Percentiles rank a stretch among this genome's conserved stretches.
These are phyloP conservation scores for Drosophila recens DNA, from an alignment of 2,888 invertebrate species.

Conservation along the genomic window DNA sequence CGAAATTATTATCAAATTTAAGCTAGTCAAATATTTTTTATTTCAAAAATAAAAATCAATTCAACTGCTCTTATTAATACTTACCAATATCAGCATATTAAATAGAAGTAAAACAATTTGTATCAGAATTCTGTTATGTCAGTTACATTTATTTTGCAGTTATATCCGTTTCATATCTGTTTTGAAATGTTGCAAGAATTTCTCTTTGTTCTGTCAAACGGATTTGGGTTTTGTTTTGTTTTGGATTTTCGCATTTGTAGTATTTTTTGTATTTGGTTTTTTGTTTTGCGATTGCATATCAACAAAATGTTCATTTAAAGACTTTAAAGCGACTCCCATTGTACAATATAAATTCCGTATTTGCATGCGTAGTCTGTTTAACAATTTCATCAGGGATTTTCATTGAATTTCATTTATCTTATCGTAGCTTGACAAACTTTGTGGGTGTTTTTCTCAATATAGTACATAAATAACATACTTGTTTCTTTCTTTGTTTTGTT, in stretches of 20 bases:
- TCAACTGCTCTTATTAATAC: neutral
- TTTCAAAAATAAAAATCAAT: too few relatives aligned
- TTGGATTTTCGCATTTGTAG: slow-evolving; percentile 60
- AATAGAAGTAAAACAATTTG: slow-evolving; percentile 5
- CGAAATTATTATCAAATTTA: too few relatives aligned
- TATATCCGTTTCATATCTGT: slow-evolving; percentile 74
- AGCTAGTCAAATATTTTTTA: too few relatives aligned
- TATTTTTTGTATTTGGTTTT: neutral
- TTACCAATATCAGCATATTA: neutral
- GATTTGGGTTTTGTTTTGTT: slow-evolving; percentile 58
- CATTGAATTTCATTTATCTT: slow-evolving; percentile 29
- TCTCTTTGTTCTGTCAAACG: slow-evolving; percentile 67
- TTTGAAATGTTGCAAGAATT: slow-evolving; percentile 66
- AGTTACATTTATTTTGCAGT: slow-evolving; percentile 81
- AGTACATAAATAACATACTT: slow-evolving; percentile 40
- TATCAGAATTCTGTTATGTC: slow-evolving; percentile 67
- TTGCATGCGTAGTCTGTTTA: slow-evolving; percentile 79
- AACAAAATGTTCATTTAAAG: slow-evolving; percentile 68
- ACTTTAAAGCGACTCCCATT: slow-evolving; percentile 81
- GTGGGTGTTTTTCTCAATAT: slow-evolving; percentile 37
- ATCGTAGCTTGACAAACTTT: slow-evolving; percentile 46
- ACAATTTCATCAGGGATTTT: slow-evolving; percentile 63
- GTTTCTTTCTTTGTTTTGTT: slow-evolving; percentile 7
- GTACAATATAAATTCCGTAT: slow-evolving; percentile 80
- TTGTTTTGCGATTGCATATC: slow-evolving; percentile 38